Conservation (phyloP, 2,888 invertebrate genomes). For the Coelinius sp. region DNA sequence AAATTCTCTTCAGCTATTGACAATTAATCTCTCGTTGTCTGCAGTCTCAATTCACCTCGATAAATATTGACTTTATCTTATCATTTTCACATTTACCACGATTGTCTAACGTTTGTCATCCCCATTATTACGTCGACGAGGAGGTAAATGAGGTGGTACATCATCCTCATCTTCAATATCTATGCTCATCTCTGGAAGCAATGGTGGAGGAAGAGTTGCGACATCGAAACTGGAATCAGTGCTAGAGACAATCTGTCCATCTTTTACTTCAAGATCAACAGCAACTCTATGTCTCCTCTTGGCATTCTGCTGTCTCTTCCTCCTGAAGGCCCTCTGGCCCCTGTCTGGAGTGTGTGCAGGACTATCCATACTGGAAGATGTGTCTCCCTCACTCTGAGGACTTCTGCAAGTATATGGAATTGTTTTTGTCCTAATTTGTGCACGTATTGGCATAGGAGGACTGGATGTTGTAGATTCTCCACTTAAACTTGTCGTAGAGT, state of each 20-base stretch:
- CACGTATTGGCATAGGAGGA: constrained; percentile 66
- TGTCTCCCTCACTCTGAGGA: constrained; percentile 69
- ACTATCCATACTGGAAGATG: constrained; percentile 69
- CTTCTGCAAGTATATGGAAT: constrained; percentile 65
- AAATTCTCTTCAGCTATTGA: constrained; percentile 47
- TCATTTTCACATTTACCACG: constrained; percentile 17
- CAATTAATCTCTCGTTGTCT: constrained; percentile 46
- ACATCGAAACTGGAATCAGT: constrained; percentile 84
- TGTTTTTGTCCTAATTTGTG: constrained; percentile 68
- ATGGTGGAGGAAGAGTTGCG: constrained; percentile 83
- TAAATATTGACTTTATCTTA: constrained; percentile 39
- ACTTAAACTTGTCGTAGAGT: constrained; percentile 75
- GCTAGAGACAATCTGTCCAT: constrained; percentile 70
- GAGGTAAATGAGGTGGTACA: constrained; percentile 29
- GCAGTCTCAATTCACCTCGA: constrained; percentile 34
- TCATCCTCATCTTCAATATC: constrained; percentile 71
- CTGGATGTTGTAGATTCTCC: constrained; percentile 74
- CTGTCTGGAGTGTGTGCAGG: constrained; percentile 68
- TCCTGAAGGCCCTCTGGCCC: constrained; percentile 63
- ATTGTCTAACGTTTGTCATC: constrained; percentile 43
- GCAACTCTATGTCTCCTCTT: constrained; percentile 67
- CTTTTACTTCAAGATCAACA: constrained; percentile 68
- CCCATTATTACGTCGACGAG: constrained; percentile 16
- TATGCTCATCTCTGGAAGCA: constrained; percentile 75
- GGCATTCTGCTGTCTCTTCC: constrained; percentile 65